Evolutionary conservation across 2,113 vertebrate genomes (phyloP).

Genomic region (Oreotrochilus melanogaster): DNA sequence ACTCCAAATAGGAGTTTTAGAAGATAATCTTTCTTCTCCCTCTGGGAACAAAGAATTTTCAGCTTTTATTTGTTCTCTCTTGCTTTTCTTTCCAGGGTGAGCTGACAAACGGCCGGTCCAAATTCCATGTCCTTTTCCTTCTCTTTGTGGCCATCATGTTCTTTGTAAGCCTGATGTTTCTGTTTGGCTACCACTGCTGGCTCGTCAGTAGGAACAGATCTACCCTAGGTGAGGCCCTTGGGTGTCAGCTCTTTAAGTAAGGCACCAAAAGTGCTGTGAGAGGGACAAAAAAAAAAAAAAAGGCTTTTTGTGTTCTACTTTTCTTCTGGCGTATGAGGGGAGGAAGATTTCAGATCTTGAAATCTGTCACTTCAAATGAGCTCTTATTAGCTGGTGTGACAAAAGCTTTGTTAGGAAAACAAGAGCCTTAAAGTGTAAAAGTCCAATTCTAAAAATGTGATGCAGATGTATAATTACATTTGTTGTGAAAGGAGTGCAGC

Average conservation of each 20-base stretch:
- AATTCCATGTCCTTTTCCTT: conserved; percentile 96
- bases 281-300: background rate
- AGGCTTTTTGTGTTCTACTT: background rate
- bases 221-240: conserved; percentile 87
- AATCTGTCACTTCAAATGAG: background rate
- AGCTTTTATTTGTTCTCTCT: background rate
- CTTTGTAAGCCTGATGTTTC: conserved; percentile 96
- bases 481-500: background rate
- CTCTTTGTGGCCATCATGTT: conserved; percentile 98
- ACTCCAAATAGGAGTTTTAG: background rate
- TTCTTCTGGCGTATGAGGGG: background rate
- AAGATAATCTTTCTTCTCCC: background rate
- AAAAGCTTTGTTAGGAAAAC: background rate
- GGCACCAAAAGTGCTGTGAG: background rate
- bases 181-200: conserved; percentile 98
- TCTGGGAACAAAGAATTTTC: background rate
- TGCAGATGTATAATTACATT: background rate
- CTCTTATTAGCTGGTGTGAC: background rate
- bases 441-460: background rate
- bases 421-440: background rate
- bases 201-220: conserved; percentile 94
- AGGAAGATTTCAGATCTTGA: background rate
- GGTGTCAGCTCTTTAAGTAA: background rate
- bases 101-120: conserved; percentile 87
- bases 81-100: conserved; percentile 82